Conservation (phyloP, 53 echinoderm and acorn worm genomes). For the Astropecten irregularis region DNA sequence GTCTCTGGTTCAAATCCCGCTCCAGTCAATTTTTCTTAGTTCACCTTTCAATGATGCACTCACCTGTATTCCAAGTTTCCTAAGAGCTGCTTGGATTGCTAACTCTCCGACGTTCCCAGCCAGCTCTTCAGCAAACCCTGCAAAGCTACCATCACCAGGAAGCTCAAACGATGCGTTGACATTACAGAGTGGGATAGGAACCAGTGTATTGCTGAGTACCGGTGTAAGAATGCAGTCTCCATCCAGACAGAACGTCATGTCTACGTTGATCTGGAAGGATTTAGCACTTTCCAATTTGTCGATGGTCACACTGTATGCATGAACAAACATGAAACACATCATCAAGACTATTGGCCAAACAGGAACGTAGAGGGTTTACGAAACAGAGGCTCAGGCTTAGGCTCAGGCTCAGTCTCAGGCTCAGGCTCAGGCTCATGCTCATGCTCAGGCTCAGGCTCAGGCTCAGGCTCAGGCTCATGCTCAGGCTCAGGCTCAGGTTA, state of each 20-base stretch:
- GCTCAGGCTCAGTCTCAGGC: no score
- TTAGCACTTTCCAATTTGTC: slow-evolving; percentile 26
- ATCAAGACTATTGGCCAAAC: no score
- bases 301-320: slow-evolving; percentile 14
- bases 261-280: slow-evolving; percentile 21
- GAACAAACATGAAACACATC: background rate
- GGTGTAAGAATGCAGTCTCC: background rate
- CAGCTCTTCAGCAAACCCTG: background rate
- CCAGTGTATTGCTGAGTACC: background rate
- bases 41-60: no score
- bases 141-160: slow-evolving; percentile 47
- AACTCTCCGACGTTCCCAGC: slow-evolving; percentile 22
- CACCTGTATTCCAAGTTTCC: slow-evolving; percentile 57
- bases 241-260: slow-evolving; percentile 10
- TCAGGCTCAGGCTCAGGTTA: no score
- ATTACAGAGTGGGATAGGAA: slow-evolving; percentile 46
- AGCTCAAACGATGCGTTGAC: slow-evolving; percentile 19
- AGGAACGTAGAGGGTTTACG: no score
- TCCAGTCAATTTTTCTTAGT: no score
- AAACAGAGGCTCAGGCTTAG: no score
- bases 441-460: no score
- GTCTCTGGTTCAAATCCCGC: no score
- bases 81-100: slow-evolving; percentile 38
- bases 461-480: no score
- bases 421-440: no score